Base-by-base conservation (phyloP, 2,888 invertebrate species). In the Leptothorax acervorum region DNA sequence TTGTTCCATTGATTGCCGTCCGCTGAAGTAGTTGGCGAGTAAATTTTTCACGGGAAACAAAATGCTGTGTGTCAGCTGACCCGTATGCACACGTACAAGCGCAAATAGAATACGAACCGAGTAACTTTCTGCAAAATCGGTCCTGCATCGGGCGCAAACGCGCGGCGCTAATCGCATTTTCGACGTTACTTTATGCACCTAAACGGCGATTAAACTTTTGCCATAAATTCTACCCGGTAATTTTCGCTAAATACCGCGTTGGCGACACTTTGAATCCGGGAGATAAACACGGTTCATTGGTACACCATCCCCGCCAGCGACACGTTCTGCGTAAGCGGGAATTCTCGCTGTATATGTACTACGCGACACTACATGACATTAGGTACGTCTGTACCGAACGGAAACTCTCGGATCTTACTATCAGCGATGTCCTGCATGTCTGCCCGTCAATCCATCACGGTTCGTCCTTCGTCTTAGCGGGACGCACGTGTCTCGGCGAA, bases 131-230 rank as follows among this genome's bases (percentile, higher is more conserved):
- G 23, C 75, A 65, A 65, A 76, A 76, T 65, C 48, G 75, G 11
- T 76, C 39, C 75, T 51, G 51, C 39, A 35, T 66, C 4, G 53
- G 73, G 12, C 62, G 83, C 79, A 84, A 82, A 85, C 81, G 85
- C 39, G 62, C 82, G 48, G 79, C 83, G 89, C 82, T 89, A 88
- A 90, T 90, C 82, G 86, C 85, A 88, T 90, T 89, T 90, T 84
- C 82, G 82, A 83, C 65, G 82, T 65, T 82, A 87, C 82, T 85
- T 89, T 83, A 83, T 75, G 70, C 83, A 76, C 78, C 88, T 86
- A 74, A 71, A 71, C 62, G 79, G 79, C 68, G 87, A 65, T 65
- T 51, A 81, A 78, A 83, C 84, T 76, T 84, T 82, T 81, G 45
- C 82, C 51, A 66, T 84, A 65, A 85, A 83, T 87, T 85, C 82